A percentile compares a stretch with the other conserved stretches of the same genome.
phyloP scores from a whole-genome alignment of 2,113 vertebrate species.

The Ciconia maguari region DNA sequence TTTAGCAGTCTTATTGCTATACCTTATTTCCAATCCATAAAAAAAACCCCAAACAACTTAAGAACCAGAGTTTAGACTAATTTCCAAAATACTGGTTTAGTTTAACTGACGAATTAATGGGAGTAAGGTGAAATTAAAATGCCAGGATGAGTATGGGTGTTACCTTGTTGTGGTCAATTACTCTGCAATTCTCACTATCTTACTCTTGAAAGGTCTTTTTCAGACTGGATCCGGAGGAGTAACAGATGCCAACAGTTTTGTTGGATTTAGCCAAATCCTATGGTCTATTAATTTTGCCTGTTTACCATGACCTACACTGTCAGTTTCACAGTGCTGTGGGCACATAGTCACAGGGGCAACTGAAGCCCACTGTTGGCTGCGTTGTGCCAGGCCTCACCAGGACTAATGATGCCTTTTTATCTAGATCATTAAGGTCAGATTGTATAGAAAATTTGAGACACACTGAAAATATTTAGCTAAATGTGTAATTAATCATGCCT shows the following conservation, averaged over 20 bases:
- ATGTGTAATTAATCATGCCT: background rate
- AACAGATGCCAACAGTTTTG: background rate
- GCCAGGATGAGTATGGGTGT: background rate
- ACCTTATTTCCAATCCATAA: background rate
- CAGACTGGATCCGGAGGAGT: background rate
- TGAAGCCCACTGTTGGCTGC: background rate
- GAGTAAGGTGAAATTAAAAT: background rate
- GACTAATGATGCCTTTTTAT: background rate
- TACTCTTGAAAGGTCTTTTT: background rate
- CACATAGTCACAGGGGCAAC: background rate
- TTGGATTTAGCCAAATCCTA: background rate
- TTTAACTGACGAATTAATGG: background rate
- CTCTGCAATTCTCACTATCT: background rate
- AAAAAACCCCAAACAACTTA: background rate
- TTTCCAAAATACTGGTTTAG: background rate
- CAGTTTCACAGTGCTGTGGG: background rate
- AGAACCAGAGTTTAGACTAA: background rate
- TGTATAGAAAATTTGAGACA: background rate
- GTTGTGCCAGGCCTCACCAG: background rate
- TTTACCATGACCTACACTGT: background rate
- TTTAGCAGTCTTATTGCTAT: background rate
- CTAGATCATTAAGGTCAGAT: background rate
- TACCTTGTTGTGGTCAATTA: background rate
- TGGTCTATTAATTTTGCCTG: background rate
- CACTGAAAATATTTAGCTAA: background rate